Conservation (phyloP, 1,140 invertebrate genomes). For the Eriocheir sinensis region DNA sequence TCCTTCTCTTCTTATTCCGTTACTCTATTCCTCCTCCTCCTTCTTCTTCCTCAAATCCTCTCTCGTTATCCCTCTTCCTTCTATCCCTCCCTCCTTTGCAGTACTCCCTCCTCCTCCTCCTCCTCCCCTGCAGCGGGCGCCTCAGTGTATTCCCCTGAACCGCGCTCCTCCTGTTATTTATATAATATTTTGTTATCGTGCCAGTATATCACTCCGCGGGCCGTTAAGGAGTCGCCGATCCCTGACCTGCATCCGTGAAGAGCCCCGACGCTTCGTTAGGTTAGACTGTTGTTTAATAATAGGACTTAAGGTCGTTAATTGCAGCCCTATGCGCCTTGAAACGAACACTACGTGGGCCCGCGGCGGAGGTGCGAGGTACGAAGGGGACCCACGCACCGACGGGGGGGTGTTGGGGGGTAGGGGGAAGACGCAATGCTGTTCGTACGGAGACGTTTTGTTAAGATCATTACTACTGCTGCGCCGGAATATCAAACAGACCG, state of each 20-base stretch:
- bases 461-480: slow-evolving; percentile 62
- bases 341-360: slow-evolving; percentile 53
- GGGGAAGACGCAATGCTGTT: slow-evolving; percentile 56
- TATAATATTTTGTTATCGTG: slow-evolving; percentile 48
- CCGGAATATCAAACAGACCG: slow-evolving; percentile 63
- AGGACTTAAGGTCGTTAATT: slow-evolving; percentile 53
- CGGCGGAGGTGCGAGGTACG: slow-evolving; percentile 30
- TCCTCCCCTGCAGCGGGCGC: background rate
- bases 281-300: slow-evolving; percentile 24
- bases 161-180: background rate
- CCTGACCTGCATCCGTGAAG: slow-evolving; percentile 17
- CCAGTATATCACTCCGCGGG: slow-evolving; percentile 44
- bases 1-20: background rate
- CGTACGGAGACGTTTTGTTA: slow-evolving; percentile 72
- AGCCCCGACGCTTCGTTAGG: slow-evolving; percentile 44
- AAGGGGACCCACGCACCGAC: slow-evolving; percentile 30
- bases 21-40: background rate
- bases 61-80: background rate
- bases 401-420: too few relatives aligned
- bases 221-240: background rate
- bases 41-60: background rate
- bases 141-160: background rate
- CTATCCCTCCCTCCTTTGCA: background rate
- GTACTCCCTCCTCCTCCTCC: background rate
- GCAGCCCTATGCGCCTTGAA: slow-evolving; percentile 51